Percentiles rank a stretch among this genome's conserved stretches.
Evolutionary conservation across 2,797 vertebrate genomes (phyloP).

Genomic region (Catostomus latipinnis): DNA sequence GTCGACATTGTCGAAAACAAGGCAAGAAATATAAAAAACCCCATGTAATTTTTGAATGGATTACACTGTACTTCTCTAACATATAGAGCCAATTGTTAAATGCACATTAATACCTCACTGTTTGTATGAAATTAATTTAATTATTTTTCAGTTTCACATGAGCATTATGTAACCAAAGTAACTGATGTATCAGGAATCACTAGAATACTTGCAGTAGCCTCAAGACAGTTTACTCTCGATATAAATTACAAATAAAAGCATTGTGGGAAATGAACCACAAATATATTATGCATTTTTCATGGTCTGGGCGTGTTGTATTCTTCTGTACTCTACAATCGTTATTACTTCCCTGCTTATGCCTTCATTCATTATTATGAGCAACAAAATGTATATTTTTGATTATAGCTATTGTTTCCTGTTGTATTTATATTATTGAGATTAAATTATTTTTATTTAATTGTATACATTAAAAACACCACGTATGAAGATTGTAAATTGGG

Average conservation of each 20-base stretch:
- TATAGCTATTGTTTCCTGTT: not conserved
- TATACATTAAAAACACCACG: constrained; percentile 6
- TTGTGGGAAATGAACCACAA: not conserved
- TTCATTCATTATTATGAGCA: constrained; percentile 6
- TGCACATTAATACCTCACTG: constrained; percentile 28
- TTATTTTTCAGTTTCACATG: not conserved
- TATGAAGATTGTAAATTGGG: not conserved
- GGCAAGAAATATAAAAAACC: not conserved
- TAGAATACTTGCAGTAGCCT: not conserved
- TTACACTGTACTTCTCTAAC: not conserved
- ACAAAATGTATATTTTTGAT: not conserved
- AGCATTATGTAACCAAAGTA: constrained; percentile 23
- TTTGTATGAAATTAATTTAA: not conserved
- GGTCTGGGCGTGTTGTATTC: not conserved
- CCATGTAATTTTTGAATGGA: not conserved
- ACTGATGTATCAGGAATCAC: constrained; percentile 1
- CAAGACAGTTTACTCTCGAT: not conserved
- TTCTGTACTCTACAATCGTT: constrained; percentile 28
- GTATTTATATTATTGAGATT: constrained; percentile 12
- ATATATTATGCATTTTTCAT: constrained; percentile 12
- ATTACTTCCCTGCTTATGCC: constrained; percentile 3
- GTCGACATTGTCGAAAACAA: not conserved
- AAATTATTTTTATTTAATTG: not conserved
- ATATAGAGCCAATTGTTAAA: constrained; percentile 2
- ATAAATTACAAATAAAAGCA: not conserved